phyloP scores from a whole-genome alignment of 2,113 vertebrate species.

The Leptobrachium leishanense region DNA sequence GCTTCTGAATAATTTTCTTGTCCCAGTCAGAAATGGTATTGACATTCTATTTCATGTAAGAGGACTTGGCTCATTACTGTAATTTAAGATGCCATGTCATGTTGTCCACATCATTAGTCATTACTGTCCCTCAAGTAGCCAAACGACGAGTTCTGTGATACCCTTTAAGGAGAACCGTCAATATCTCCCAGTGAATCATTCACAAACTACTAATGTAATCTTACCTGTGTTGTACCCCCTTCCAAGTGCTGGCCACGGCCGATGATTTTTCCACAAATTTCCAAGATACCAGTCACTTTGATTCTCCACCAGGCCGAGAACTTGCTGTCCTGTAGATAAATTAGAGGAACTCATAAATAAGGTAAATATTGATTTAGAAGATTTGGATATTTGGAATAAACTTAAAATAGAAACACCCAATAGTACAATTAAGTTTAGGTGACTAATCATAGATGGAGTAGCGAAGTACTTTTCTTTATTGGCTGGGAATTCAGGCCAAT shows the following conservation, averaged over 20 bases:
- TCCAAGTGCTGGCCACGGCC: constrained; percentile 93
- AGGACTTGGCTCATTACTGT: not conserved
- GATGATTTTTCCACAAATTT: constrained; percentile 98
- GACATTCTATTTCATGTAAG: not conserved
- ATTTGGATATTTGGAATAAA: no score
- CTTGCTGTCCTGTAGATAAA: constrained; percentile 85
- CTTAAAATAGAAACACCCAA: no score
- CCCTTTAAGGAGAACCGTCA: not conserved
- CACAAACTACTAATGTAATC: constrained; percentile 7
- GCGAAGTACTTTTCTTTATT: no score
- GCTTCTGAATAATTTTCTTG: not conserved
- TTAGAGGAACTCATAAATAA: constrained; percentile 35
- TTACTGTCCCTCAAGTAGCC: not conserved
- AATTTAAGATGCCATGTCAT: no score
- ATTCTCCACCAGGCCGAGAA: constrained; percentile 95
- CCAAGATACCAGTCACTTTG: constrained; percentile 98
- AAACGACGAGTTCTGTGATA: not conserved
- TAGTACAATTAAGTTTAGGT: no score
- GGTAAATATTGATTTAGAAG: no score
- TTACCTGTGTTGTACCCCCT: constrained; percentile 96
- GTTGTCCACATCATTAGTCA: not conserved
- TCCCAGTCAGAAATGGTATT: not conserved
- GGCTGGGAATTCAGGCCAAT: no score
- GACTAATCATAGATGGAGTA: no score
- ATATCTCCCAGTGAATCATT: not conserved